Conservation (phyloP, 2,888 invertebrate genomes). For the Heteropelma amictum region DNA sequence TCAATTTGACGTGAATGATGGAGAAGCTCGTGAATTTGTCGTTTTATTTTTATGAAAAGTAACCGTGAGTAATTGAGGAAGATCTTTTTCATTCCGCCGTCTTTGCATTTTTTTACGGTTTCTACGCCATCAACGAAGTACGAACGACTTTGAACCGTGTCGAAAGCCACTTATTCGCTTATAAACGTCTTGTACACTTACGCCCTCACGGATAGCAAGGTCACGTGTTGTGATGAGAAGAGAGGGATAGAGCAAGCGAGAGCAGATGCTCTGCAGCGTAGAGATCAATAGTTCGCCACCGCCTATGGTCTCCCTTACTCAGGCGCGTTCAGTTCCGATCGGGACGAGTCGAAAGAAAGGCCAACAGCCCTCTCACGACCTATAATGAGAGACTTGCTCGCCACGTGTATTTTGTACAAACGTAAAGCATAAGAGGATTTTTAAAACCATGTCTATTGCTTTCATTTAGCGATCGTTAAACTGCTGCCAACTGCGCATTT, state of each 20-base stretch:
- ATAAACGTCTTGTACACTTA: conserved; percentile 13
- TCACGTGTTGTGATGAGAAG: neutral
- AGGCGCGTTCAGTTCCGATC: conserved; percentile 35
- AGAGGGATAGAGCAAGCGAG: neutral
- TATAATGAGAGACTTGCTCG: neutral
- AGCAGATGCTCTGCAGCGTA: conserved; percentile 7
- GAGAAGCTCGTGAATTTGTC: neutral
- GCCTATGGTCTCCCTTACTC: conserved; percentile 23
- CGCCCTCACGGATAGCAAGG: conserved; percentile 9
- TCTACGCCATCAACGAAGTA: neutral
- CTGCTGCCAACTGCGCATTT: too few species aligned
- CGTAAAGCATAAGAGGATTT: neutral
- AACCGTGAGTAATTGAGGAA: too few species aligned
- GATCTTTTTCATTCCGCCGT: neutral
- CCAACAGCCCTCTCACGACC: neutral
- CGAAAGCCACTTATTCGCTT: conserved; percentile 5
- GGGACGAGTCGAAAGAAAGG: neutral
- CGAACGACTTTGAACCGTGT: neutral
- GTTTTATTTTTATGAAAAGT: neutral
- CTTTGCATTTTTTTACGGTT: neutral
- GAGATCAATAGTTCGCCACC: conserved; percentile 47
- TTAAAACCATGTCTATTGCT: neutral
- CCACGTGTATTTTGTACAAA: conserved; percentile 2
- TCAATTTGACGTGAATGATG: too few species aligned
- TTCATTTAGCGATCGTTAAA: too few species aligned